These are phyloP conservation scores for Onychostruthus taczanowskii DNA, from an alignment of 2,113 vertebrate genomes.

Conservation along the genomic window DNA sequence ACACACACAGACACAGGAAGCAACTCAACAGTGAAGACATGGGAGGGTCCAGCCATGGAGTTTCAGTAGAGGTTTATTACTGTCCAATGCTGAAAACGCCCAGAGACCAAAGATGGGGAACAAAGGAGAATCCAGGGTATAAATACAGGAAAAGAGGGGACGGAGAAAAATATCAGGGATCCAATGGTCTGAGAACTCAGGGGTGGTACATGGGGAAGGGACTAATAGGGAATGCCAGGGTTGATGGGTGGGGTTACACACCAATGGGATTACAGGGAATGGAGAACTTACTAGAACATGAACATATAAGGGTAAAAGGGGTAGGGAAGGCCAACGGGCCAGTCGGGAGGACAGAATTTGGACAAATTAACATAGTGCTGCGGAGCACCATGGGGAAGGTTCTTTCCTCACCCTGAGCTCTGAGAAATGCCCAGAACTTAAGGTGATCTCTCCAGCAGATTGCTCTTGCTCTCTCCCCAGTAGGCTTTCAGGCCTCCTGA, in stretches of 20 bases:
- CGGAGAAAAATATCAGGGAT: background rate
- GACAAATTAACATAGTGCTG: background rate
- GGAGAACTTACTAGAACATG: background rate
- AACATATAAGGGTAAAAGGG: background rate
- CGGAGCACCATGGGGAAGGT: background rate
- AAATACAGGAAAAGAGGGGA: background rate
- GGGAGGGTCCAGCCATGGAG: background rate
- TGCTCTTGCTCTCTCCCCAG: background rate
- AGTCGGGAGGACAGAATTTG: background rate
- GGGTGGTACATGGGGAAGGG: background rate
- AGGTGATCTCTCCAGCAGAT: background rate
- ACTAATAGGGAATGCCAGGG: background rate
- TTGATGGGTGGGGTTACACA: background rate
- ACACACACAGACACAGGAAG: background rate
- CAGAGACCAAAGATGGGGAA: background rate
- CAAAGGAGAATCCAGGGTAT: background rate
- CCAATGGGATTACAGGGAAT: background rate
- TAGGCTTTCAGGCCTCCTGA: background rate
- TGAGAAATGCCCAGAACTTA: background rate
- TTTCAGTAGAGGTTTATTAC: background rate
- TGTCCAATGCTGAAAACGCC: background rate
- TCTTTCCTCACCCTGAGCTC: background rate
- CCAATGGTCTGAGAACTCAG: background rate
- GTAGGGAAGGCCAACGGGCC: background rate
- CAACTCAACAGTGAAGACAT: background rate